A percentile compares a stretch with the other conserved stretches of the same genome.
phyloP scores from a whole-genome alignment of 2,113 vertebrate genomes.

The Machaerirhynchus nigripectus region DNA sequence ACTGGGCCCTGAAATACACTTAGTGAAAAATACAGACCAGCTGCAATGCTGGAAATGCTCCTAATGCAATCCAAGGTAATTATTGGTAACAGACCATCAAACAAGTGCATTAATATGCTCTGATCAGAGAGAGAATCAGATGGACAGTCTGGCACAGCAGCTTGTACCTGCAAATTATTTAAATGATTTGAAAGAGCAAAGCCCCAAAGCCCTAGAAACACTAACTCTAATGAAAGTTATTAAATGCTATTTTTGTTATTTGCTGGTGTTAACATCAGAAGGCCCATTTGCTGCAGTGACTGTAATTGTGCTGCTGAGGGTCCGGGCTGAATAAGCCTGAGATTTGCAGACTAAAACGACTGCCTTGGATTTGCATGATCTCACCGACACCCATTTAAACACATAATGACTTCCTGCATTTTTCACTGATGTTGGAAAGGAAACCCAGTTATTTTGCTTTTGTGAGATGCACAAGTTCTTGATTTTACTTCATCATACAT shows the following conservation, averaged over 20 bases:
- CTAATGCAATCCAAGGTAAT: constrained; percentile 68
- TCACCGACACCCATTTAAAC: neutral
- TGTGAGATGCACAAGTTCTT: neutral
- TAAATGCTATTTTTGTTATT: constrained; percentile 57
- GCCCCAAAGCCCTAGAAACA: constrained; percentile 55
- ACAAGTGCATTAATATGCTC: constrained; percentile 56
- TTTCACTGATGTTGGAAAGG: neutral
- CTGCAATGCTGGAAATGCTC: constrained; percentile 63
- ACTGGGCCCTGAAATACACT: constrained; percentile 57
- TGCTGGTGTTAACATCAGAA: constrained; percentile 32
- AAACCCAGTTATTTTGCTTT: neutral
- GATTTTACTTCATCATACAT: neutral
- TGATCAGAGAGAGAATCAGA: constrained; percentile 57
- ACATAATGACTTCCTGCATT: neutral
- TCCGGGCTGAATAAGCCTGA: neutral
- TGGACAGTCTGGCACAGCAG: constrained; percentile 53
- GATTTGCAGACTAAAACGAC: neutral
- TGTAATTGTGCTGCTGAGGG: constrained; percentile 21
- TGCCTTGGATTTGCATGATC: neutral
- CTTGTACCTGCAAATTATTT: constrained; percentile 66
- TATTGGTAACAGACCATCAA: constrained; percentile 66
- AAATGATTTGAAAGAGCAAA: constrained; percentile 46
- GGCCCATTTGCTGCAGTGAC: neutral
- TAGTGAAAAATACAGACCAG: constrained; percentile 59
- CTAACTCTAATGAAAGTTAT: constrained; percentile 65